phyloP scores from a whole-genome alignment of 1,140 invertebrate species.

The Sarcophaga bullata region DNA sequence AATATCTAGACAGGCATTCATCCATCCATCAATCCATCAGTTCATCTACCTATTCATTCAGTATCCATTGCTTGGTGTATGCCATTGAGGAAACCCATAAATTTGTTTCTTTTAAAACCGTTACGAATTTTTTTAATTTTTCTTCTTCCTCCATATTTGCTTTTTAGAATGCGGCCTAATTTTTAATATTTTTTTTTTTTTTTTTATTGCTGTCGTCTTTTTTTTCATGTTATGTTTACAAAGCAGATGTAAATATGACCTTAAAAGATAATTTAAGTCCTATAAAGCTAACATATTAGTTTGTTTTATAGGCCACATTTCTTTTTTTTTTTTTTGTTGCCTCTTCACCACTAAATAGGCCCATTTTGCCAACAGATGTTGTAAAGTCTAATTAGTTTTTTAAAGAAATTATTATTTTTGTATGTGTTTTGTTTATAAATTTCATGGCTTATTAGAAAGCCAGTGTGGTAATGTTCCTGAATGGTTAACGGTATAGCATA shows the following conservation, averaged over 20 bases:
- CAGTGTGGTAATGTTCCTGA: no score
- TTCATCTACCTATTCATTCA: not conserved
- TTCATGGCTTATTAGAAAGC: no score
- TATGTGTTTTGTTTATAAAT: no score
- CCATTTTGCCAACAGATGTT: not conserved
- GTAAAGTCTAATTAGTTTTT: no score
- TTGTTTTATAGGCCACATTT: no score
- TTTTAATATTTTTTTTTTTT: not conserved
- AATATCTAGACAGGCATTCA: not conserved
- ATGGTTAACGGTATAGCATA: no score
- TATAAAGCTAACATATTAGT: conserved; percentile 1
- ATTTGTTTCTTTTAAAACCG: not conserved
- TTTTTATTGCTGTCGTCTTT: not conserved
- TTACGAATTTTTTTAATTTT: no score
- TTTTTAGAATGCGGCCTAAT: conserved; percentile 7
- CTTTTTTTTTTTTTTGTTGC: no score
- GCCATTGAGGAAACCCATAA: not conserved
- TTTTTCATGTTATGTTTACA: not conserved
- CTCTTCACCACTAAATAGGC: not conserved
- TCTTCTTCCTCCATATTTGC: not conserved
- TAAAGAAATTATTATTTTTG: no score
- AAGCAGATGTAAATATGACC: conserved; percentile 11
- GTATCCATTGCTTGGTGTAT: no score
- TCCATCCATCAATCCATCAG: not conserved
- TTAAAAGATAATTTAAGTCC: conserved; percentile 3